A percentile compares a stretch with the other conserved stretches of the same genome.
phyloP scores from a whole-genome alignment of 2,113 vertebrate genomes.

The Numenius arquata region DNA sequence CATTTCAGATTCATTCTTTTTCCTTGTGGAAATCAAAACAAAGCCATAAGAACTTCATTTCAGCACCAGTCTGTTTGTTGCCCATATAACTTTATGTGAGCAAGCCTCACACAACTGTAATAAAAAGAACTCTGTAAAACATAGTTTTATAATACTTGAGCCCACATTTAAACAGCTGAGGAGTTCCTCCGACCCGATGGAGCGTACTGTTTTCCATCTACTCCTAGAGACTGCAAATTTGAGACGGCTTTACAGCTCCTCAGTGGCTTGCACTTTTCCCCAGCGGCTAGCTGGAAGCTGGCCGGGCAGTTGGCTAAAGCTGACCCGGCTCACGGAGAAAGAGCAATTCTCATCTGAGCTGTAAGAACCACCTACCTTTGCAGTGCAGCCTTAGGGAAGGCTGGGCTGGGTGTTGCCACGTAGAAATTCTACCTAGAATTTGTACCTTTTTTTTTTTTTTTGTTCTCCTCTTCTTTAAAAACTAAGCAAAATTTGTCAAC shows the following conservation, averaged over 20 bases:
- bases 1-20: constrained; percentile 22
- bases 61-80: constrained; percentile 19
- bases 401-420: neutral
- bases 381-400: neutral
- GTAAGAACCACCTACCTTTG: neutral
- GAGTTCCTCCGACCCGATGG: neutral
- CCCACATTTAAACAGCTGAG: neutral
- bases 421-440: neutral
- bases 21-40: constrained; percentile 43
- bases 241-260: neutral
- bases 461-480: neutral
- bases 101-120: constrained; percentile 1
- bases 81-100: constrained; percentile 26
- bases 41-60: constrained; percentile 41
- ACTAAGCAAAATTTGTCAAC: neutral
- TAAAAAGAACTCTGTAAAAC: constrained; percentile 51
- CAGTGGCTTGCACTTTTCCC: neutral
- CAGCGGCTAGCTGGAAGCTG: neutral
- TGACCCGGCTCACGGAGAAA: neutral
- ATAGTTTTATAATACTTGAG: constrained; percentile 29
- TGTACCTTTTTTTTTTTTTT: neutral
- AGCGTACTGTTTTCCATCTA: neutral
- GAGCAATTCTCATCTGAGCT: neutral
- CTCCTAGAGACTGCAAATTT: neutral
- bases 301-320: neutral